Base-by-base conservation (phyloP, 1,140 invertebrate species). In the Brachionus koreanus region DNA sequence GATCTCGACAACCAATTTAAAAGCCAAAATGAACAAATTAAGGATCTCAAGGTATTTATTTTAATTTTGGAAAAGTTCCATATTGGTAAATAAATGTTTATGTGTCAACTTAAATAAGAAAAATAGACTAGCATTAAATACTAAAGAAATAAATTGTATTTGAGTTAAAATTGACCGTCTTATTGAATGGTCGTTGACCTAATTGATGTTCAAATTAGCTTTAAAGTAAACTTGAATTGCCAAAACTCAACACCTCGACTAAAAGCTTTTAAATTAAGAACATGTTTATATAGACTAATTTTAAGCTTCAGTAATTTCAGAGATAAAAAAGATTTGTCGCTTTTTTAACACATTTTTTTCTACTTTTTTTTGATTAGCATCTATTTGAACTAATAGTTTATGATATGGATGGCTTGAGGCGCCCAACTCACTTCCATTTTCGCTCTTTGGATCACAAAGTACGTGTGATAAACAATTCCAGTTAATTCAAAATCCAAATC, bases 21-120 rank as follows among this genome's bases (percentile, higher is more conserved):
- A 69, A 39, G 35, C 9, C 65, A 69, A 37, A 69, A 16, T 23
- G 65, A 69, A 16, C 65, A 69, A 69, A 69, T 69, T 23, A 69
- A 69, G 37, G 65, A 69, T 69, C 65, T 69, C 35, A 69, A 69
- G 12, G 63, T 65, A 33, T 65, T 33, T 65, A 16, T 57, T 57
- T 52, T 23, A 52, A n/a, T 52, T 52, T 57, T 9, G 49, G 49
- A 57, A 3, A 57, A 57, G 49, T 57, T 5, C 49, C 49, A 25
- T 25, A 19, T 57, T 57, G 49, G 49, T 19, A 23, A 57, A 57
- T 19, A 57, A 57, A 57, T 57, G n/a, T 19, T 57, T 57, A 16
- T 25, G 19, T 57, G 49, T 57, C 19, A 57, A 57, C 49, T 57
- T 19, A 19, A 29, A 29, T 19, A 57, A 57, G 19, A 52, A 46